Base-by-base conservation (phyloP, 2,113 vertebrate species). In the Oryzias javanicus region DNA sequence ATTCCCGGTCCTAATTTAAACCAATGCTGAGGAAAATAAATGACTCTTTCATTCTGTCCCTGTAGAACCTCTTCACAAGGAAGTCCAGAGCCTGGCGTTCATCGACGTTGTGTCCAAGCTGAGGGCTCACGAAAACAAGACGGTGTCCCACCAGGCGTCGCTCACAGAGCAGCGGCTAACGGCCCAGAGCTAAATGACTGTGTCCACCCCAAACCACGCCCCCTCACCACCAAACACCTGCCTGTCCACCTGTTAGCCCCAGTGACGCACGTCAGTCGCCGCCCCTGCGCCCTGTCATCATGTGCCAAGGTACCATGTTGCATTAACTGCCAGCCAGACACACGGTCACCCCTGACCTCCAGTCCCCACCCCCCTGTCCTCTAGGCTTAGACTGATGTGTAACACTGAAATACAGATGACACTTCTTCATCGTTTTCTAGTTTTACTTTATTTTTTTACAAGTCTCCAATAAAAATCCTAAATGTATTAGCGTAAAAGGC, bases 111-210 rank as follows among this genome's bases (percentile, higher is more conserved):
- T 99, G 67, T 95, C 95, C 60, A 95, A 94, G 84, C 94, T 99
- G 69, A 91, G 96, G 66, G 93, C 93, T 73, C 96, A 99, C 1
- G 97, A 99, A 86, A 99, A 98, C 93, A 99, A 98, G 91, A 96
- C 94, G 44, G 97, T 99, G 20, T 94, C 97, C 46, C 97, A 99
- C 60, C 96, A 99, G 93, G 97, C 97, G 48, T 98, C 92, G 22
- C 92, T 99, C 74, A 99, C 96, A 67, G 97, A 99, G 95, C 97
- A 98, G 92, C 94, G 95, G 84, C 92, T 99, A 60, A 93, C 94
- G 1, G 94, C 96, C 70, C 94, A 96, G 86, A 98, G 97, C 94
- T 99, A 94, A 90, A 95, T 89, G 89, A 88, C 91, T 80, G 87
- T 87, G 72, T 54, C 66, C 72, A 29, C 57, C 64, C 59, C 35